A percentile compares a stretch with the other conserved stretches of the same genome.
These are phyloP conservation scores for Capromys pilorides DNA, from an alignment of 2,797 vertebrate genomes.

Conservation along the genomic window DNA sequence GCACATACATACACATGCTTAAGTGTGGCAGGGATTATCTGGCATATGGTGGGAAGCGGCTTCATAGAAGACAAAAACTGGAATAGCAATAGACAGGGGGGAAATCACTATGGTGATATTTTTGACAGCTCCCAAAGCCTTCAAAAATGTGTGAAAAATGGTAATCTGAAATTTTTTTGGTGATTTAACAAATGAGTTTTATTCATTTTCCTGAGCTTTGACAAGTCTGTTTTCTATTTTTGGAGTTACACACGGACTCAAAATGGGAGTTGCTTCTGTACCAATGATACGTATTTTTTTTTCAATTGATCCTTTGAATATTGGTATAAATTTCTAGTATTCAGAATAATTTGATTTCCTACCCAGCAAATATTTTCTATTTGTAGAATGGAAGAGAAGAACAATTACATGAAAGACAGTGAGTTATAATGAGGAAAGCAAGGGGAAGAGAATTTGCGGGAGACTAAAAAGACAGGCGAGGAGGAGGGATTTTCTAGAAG, in stretches of 20 bases:
- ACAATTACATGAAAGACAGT: constrained; percentile 7
- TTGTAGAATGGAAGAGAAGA: constrained; percentile 5
- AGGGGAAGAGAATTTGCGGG: neutral
- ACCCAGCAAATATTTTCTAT: constrained; percentile 45
- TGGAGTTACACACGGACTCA: constrained; percentile 43
- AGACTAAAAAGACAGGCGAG: neutral
- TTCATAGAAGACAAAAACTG: constrained; percentile 37
- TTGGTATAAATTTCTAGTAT: neutral
- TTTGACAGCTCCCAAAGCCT: constrained; percentile 39
- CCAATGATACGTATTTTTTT: neutral
- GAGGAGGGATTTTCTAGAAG: neutral
- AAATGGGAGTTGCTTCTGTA: constrained; percentile 28
- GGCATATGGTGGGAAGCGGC: neutral
- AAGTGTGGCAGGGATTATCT: neutral
- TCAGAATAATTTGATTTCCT: constrained; percentile 11
- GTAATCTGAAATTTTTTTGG: constrained; percentile 40
- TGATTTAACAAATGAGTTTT: constrained; percentile 55
- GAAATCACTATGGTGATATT: neutral
- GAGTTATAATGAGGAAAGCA: neutral
- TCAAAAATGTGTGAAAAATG: constrained; percentile 44
- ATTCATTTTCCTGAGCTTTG: constrained; percentile 38
- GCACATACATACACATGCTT: no score
- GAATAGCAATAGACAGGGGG: neutral
- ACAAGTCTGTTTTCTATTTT: constrained; percentile 57
- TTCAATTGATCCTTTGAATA: neutral